Evolutionary conservation across 2,888 invertebrate species (phyloP), one percentile per base, ranked within the genome.

Genomic region (Dryocosmus kuriphilus): DNA sequence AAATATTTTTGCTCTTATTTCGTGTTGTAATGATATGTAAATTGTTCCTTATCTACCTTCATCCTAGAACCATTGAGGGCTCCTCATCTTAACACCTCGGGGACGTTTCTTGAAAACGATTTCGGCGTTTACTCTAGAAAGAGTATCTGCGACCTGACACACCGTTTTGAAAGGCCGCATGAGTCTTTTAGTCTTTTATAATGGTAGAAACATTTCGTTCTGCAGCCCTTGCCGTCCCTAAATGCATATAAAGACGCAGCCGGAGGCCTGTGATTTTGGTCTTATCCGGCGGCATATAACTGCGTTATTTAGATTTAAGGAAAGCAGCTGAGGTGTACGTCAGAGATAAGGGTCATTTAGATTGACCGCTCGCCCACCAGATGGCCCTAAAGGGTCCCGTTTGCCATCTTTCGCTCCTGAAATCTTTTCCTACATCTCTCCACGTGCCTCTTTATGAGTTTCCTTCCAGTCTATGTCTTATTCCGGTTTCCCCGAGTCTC

Each of bases 381-480:
- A 90, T 89, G 89, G 90, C 89, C 89, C 89, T 90, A 89, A 91
- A 91, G 91, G 88, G 90, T 83, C 87, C 83, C 88, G 85, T 87
- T 90, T 90, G 89, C 88, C 89, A 89, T 90, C 86, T 85, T 84
- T 85, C 84, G 82, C 80, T 83, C 85, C 78, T 84, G 82, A 87
- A 89, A 90, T 89, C 88, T 88, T 85, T 86, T 82, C 82, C 84
- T 83, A 85, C 85, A 87, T 88, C 90, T 89, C 83, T 80, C 77
- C 82, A 77, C 75, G 77, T 77, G 77, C 81, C 79, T 82, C 78
- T 81, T 83, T 80, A 80, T 80, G 79, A 74, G 65, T 79, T 79
- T 73, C 74, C 75, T 79, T 82, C 81, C 80, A 81, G 76, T 78
- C 81, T 82, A 80, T 81, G 77, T 79, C 77, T 77, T 79, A 79